A percentile compares a stretch with the other conserved stretches of the same genome.
Evolutionary conservation across 2,113 vertebrate genomes (phyloP).

Genomic region (Vombatus ursinus): DNA sequence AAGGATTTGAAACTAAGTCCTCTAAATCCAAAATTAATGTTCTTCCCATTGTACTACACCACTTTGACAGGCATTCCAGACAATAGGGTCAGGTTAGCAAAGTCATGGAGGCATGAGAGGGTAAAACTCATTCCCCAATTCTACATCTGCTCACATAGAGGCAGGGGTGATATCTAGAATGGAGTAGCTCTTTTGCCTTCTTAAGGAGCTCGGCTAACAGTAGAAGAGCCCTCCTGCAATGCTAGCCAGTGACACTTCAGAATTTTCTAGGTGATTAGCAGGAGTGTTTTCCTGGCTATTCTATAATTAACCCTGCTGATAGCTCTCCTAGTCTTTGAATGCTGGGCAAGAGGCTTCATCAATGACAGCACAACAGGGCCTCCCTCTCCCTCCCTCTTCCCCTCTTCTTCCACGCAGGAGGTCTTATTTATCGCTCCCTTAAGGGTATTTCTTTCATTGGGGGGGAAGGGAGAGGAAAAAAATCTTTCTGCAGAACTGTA

Average conservation of each 20-base stretch:
- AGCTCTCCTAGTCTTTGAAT: neutral
- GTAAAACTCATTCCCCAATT: neutral
- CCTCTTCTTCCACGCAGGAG: neutral
- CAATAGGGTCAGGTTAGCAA: neutral
- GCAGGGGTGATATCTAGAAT: neutral
- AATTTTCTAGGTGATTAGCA: neutral
- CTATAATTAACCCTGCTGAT: slow-evolving; percentile 23
- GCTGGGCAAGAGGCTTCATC: slow-evolving; percentile 1
- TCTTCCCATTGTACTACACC: neutral
- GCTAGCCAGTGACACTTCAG: neutral
- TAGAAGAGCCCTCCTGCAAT: neutral
- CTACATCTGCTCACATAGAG: neutral
- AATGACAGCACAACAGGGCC: neutral
- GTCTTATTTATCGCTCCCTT: slow-evolving; percentile 22
- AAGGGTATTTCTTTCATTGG: slow-evolving; percentile 6
- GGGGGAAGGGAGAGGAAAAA: neutral
- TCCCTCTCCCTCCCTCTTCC: neutral
- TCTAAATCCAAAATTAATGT: neutral
- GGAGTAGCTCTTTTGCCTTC: neutral
- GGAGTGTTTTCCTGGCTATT: neutral
- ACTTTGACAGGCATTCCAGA: neutral
- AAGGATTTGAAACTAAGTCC: neutral
- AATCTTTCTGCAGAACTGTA: slow-evolving; percentile 27
- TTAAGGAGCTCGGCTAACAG: neutral
- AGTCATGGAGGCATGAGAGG: neutral